Conservation (phyloP, 2,113 vertebrate genomes). For the Hemichromis elongatus region DNA sequence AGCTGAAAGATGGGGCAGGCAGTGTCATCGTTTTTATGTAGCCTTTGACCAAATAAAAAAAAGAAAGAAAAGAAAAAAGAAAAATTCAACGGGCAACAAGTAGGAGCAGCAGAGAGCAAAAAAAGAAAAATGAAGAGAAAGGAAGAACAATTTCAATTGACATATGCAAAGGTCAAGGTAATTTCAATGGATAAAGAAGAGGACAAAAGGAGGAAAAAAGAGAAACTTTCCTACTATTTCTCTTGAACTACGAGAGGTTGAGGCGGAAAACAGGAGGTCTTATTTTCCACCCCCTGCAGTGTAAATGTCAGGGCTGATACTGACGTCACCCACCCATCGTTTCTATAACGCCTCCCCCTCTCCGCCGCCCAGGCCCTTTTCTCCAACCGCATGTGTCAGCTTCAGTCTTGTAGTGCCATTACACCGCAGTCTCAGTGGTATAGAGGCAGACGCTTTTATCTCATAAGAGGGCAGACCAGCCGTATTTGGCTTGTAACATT, state of each 20-base stretch:
- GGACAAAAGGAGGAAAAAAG: background rate
- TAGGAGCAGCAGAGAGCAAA: background rate
- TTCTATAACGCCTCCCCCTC: background rate
- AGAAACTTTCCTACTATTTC: background rate
- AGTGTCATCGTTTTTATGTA: background rate
- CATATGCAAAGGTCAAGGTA: constrained; percentile 40
- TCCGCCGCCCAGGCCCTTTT: constrained; percentile 9
- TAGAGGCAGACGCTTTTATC: constrained; percentile 66
- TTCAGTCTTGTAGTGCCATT: constrained; percentile 46
- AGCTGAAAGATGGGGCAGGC: background rate
- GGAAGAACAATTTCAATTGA: constrained; percentile 17
- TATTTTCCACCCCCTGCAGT: constrained; percentile 2
- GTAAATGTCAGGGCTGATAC: constrained; percentile 22
- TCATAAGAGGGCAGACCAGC: constrained; percentile 50
- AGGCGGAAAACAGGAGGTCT: background rate
- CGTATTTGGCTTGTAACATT: constrained; percentile 65
- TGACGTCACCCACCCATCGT: constrained; percentile 20
- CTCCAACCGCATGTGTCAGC: constrained; percentile 42
- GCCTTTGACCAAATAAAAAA: background rate
- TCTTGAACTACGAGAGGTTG: background rate
- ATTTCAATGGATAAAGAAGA: constrained; percentile 19
- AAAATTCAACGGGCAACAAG: background rate
- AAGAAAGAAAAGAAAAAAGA: background rate
- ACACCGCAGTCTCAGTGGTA: constrained; percentile 54
- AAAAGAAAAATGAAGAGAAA: background rate